Conservation (phyloP, 2,113 vertebrate genomes). For the Smithornis capensis region DNA sequence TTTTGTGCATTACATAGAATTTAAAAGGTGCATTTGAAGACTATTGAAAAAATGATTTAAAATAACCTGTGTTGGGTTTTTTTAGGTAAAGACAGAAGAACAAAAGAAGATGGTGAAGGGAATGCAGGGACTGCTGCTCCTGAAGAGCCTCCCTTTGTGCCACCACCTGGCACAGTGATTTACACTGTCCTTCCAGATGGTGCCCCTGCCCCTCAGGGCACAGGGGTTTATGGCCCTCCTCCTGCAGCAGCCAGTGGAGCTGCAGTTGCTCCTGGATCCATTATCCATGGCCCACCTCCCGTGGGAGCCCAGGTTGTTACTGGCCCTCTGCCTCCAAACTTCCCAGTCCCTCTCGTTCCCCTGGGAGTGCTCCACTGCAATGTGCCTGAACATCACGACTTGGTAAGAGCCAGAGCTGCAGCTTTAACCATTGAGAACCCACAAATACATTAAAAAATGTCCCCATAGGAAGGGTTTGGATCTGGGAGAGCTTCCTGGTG, state of each 20-base stretch:
- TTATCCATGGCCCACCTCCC: constrained; percentile 75
- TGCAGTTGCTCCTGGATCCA: constrained; percentile 66
- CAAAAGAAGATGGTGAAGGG: constrained; percentile 23
- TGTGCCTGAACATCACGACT: constrained; percentile 75
- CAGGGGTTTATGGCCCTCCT: constrained; percentile 71
- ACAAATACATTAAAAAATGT: background rate
- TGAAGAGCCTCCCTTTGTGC: constrained; percentile 50
- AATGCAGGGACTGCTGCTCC: constrained; percentile 53
- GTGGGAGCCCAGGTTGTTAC: constrained; percentile 68
- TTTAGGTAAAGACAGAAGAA: constrained; percentile 15
- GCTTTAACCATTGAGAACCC: background rate
- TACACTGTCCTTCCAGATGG: constrained; percentile 79
- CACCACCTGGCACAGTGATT: constrained; percentile 71
- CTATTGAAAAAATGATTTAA: background rate
- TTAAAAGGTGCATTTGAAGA: background rate
- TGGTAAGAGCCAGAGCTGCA: constrained; percentile 70
- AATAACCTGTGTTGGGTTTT: background rate
- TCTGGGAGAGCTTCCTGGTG: background rate
- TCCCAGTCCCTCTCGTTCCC: constrained; percentile 73
- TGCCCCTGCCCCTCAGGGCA: constrained; percentile 71
- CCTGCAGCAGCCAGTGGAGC: constrained; percentile 48
- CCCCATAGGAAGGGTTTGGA: background rate
- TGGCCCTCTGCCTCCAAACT: constrained; percentile 72
- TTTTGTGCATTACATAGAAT: background rate
- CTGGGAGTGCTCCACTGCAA: constrained; percentile 80